Evolutionary conservation across 2,888 invertebrate species (phyloP).

Genomic region (Anodontia alba): DNA sequence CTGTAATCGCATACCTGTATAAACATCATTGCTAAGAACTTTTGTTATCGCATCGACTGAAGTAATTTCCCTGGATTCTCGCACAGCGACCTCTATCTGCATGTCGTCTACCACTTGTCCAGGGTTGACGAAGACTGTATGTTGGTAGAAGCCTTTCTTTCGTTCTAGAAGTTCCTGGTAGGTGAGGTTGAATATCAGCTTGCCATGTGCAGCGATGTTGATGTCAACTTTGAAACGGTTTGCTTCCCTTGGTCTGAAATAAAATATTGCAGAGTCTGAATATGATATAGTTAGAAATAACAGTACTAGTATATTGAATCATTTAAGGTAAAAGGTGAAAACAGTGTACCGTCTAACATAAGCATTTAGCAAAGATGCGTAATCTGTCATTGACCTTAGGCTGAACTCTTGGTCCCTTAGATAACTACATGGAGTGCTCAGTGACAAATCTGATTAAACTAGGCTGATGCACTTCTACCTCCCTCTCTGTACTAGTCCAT

Average conservation of each 20-base stretch:
- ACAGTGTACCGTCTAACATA: too few species aligned
- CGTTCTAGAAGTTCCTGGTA: constrained; percentile 90
- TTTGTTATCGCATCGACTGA: constrained; percentile 58
- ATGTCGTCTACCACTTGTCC: constrained; percentile 88
- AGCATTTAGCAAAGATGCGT: too few species aligned
- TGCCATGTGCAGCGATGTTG: constrained; percentile 88
- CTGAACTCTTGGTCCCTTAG: too few species aligned
- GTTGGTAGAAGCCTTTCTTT: constrained; percentile 89
- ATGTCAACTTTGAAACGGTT: constrained; percentile 86
- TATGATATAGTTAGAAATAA: too few species aligned
- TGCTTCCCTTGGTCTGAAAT: constrained; percentile 75
- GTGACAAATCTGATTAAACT: too few species aligned
- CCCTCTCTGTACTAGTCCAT: too few species aligned
- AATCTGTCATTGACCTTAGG: too few species aligned
- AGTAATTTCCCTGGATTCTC: constrained; percentile 87
- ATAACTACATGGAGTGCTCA: too few species aligned
- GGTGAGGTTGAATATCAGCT: constrained; percentile 89
- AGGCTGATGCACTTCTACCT: too few species aligned
- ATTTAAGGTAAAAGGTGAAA: too few species aligned
- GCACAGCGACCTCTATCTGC: constrained; percentile 88
- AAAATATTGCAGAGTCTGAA: not conserved
- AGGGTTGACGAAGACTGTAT: constrained; percentile 89
- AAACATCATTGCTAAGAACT: not conserved
- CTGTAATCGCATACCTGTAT: not conserved
- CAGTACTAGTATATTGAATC: too few species aligned